Percentiles rank a stretch among this genome's conserved stretches.
phyloP scores from a whole-genome alignment of 2,888 invertebrate genomes.

The Cheilosia soror region DNA sequence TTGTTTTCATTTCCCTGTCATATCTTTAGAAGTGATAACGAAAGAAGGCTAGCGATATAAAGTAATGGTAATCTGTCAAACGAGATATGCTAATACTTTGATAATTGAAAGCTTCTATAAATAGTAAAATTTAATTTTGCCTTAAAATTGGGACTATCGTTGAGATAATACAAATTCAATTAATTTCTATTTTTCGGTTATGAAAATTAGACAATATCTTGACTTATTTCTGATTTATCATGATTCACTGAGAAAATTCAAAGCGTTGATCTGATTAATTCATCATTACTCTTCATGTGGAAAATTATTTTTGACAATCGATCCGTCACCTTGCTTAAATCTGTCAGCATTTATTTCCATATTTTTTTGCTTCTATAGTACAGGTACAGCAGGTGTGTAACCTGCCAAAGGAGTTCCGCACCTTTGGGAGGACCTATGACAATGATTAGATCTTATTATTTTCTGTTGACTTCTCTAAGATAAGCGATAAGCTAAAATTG shows the following conservation, averaged over 20 bases:
- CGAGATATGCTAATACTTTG: neutral
- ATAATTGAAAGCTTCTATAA: neutral
- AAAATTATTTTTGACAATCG: conserved; percentile 26
- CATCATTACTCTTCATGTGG: neutral
- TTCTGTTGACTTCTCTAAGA: conserved; percentile 29
- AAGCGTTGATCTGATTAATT: conserved; percentile 2
- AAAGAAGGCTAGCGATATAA: neutral
- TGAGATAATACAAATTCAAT: too few species aligned
- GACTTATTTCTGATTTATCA: neutral
- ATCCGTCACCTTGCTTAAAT: conserved; percentile 31
- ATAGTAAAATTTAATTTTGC: neutral
- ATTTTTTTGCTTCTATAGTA: conserved; percentile 19
- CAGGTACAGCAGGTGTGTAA: too few species aligned
- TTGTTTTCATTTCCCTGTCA: neutral
- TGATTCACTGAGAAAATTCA: too few species aligned
- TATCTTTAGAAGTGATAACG: neutral
- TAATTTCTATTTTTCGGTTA: conserved; percentile 5
- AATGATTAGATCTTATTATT: conserved; percentile 39
- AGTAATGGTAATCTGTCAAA: conserved; percentile 9
- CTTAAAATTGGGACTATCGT: neutral
- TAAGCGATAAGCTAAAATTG: neutral
- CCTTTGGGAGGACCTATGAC: neutral
- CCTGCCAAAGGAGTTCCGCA: conserved; percentile 1
- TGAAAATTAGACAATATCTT: conserved; percentile 9
- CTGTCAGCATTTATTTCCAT: conserved; percentile 37